Percentiles rank a stretch among this genome's conserved stretches.
These are phyloP conservation scores for Anthonomus grandis DNA, from an alignment of 1,140 invertebrate genomes.

Conservation along the genomic window DNA sequence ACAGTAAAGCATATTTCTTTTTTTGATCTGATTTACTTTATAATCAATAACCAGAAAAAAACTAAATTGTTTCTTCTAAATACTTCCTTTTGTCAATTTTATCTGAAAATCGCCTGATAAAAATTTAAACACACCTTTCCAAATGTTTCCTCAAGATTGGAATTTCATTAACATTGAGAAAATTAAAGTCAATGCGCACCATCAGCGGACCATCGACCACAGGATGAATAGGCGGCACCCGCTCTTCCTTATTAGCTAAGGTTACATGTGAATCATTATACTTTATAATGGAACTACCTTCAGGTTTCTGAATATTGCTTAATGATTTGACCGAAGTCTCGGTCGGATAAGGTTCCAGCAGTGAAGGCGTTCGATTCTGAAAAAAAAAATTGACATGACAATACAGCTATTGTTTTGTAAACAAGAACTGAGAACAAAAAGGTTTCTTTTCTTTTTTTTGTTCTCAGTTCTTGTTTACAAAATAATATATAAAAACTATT, in stretches of 20 bases:
- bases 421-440: background rate
- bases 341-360: background rate
- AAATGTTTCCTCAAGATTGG: conserved; percentile 25
- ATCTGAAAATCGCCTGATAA: too few relatives aligned
- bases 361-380: background rate
- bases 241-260: conserved; percentile 13
- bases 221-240: conserved; percentile 7
- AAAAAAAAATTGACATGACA: background rate
- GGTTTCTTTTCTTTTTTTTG: background rate
- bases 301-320: conserved; percentile 30
- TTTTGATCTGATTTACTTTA: too few relatives aligned
- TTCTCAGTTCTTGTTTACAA: too few relatives aligned
- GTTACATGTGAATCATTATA: conserved; percentile 5
- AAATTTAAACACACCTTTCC: too few relatives aligned
- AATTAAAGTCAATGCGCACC: conserved; percentile 39
- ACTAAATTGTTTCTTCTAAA: too few relatives aligned
- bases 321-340: conserved; percentile 11
- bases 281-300: conserved; percentile 28
- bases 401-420: background rate
- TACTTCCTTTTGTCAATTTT: too few relatives aligned
- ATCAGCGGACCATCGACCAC: conserved; percentile 15
- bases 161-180: conserved; percentile 31
- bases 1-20: too few relatives aligned
- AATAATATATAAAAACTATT: too few relatives aligned
- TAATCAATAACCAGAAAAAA: too few relatives aligned